phyloP scores from a whole-genome alignment of 2,113 vertebrate species.

The Bufo bufo region DNA sequence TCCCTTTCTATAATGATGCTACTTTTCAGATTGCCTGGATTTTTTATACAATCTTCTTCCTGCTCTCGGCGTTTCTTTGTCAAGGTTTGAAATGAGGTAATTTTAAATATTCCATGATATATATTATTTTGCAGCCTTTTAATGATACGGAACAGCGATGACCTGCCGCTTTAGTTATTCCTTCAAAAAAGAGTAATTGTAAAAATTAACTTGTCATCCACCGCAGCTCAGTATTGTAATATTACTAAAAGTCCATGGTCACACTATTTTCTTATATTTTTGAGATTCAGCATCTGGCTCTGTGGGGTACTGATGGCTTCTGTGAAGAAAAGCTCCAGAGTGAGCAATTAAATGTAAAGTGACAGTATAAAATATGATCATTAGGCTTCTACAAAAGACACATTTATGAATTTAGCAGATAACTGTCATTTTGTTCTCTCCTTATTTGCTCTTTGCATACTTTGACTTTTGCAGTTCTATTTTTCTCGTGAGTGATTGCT shows the following conservation, averaged over 20 bases:
- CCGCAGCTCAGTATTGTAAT: constrained; percentile 79
- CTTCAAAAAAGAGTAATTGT: constrained; percentile 80
- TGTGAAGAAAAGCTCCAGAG: constrained; percentile 80
- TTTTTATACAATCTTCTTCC: constrained; percentile 66
- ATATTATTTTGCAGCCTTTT: constrained; percentile 70
- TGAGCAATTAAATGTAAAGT: constrained; percentile 84
- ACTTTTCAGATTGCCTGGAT: constrained; percentile 66
- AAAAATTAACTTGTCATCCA: constrained; percentile 85
- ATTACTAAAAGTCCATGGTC: constrained; percentile 78
- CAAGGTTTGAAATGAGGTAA: constrained; percentile 67
- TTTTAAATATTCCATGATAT: constrained; percentile 71
- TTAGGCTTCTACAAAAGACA: constrained; percentile 88
- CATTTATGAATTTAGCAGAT: constrained; percentile 93
- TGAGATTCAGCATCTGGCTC: constrained; percentile 84
- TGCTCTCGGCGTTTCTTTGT: constrained; percentile 58
- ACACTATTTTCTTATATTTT: constrained; percentile 78
- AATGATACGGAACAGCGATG: constrained; percentile 73
- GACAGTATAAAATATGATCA: constrained; percentile 90
- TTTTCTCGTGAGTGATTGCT: constrained; percentile 61
- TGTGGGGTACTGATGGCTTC: constrained; percentile 86
- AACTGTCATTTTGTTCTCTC: constrained; percentile 85
- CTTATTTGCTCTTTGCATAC: constrained; percentile 85
- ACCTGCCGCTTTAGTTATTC: constrained; percentile 78
- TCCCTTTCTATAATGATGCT: constrained; percentile 58
- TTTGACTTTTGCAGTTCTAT: constrained; percentile 77